Evolutionary conservation across 1,140 invertebrate species (phyloP).

Genomic region (Anagrus nilaparvatae): DNA sequence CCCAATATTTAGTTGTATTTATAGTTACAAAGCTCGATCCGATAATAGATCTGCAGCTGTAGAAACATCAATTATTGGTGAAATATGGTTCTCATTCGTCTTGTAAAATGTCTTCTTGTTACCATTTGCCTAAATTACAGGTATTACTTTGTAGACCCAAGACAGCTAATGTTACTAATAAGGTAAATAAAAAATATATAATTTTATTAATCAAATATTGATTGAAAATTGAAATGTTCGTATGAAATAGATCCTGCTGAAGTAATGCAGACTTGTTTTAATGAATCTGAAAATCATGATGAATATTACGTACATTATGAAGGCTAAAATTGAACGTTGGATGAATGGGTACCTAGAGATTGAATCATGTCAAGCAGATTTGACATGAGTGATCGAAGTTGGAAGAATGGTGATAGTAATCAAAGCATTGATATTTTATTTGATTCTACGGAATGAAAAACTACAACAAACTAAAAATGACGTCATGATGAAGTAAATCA

Average conservation of each 20-base stretch:
- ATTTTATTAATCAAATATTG: too few species aligned
- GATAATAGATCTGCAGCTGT: too few species aligned
- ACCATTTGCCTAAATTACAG: too few species aligned
- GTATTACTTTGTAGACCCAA: too few species aligned
- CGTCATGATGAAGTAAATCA: slow-evolving; percentile 99
- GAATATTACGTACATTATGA: slow-evolving; percentile 98
- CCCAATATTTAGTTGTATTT: too few species aligned
- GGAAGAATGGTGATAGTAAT: slow-evolving; percentile 53
- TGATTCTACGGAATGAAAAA: slow-evolving; percentile 78
- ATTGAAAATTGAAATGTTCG: too few species aligned
- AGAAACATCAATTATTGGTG: too few species aligned
- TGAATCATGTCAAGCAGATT: slow-evolving; percentile 74
- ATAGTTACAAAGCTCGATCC: too few species aligned
- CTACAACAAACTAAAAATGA: slow-evolving; percentile 95
- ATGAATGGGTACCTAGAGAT: slow-evolving; percentile 90
- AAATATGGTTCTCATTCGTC: too few species aligned
- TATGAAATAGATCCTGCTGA: slow-evolving; percentile 77
- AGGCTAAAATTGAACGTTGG: slow-evolving; percentile 85
- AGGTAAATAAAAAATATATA: too few species aligned
- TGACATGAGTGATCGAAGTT: slow-evolving; percentile 60
- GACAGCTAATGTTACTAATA: too few species aligned
- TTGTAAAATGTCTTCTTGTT: too few species aligned
- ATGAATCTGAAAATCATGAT: slow-evolving; percentile 59
- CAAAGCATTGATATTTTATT: slow-evolving; percentile 48
- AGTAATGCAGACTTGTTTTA: slow-evolving; percentile 81